Percentiles rank a stretch among this genome's conserved stretches.
Conservation (phyloP, 2,113 vertebrate species). For the Oceanites oceanicus region DNA sequence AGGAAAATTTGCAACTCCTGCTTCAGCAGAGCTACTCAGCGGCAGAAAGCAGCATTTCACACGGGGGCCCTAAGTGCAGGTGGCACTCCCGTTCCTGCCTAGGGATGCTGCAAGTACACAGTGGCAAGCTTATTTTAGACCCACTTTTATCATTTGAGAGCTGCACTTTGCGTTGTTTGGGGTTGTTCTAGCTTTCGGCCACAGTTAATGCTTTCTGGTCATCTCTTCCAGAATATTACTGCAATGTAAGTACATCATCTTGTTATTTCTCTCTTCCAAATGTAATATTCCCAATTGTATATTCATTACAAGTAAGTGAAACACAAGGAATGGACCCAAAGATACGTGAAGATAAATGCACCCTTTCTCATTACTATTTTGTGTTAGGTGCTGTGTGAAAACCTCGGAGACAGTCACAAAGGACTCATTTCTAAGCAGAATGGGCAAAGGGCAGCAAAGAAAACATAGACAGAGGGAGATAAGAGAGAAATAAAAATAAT, state of each 20-base stretch:
- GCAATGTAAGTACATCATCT: background rate
- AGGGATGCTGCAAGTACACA: background rate
- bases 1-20: background rate
- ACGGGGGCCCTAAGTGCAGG: background rate
- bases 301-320: background rate
- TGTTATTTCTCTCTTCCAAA: background rate
- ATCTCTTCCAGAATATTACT: background rate
- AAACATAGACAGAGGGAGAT: background rate
- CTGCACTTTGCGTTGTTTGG: background rate
- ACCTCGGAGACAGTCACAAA: background rate
- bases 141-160: background rate
- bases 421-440: background rate
- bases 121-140: background rate
- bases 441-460: background rate
- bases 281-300: background rate
- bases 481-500: background rate
- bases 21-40: background rate
- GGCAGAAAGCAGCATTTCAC: background rate
- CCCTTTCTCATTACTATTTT: background rate
- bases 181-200: background rate
- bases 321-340: background rate
- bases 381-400: background rate
- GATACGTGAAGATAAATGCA: background rate
- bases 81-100: background rate
- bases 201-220: background rate